These are phyloP conservation scores for Prietella phreatophila DNA, from an alignment of 2,113 vertebrate genomes.

Conservation along the genomic window DNA sequence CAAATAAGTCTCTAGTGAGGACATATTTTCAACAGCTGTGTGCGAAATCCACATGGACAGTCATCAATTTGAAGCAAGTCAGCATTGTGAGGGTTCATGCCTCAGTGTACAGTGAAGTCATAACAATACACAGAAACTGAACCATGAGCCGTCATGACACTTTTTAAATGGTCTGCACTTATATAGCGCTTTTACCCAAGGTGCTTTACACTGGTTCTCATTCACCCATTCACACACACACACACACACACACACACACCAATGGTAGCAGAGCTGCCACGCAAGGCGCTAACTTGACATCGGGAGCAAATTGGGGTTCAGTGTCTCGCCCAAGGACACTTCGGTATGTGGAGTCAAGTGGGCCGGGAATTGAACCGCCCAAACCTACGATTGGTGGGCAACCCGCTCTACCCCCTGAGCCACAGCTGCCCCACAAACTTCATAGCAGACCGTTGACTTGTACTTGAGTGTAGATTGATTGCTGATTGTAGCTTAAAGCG, in stretches of 20 bases:
- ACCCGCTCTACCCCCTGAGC: too few relatives aligned
- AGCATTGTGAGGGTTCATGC: background rate
- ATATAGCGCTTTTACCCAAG: too few relatives aligned
- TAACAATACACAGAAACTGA: background rate
- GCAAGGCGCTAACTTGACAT: too few relatives aligned
- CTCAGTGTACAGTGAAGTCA: background rate
- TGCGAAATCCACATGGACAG: background rate
- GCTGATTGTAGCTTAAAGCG: background rate
- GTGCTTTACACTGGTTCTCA: too few relatives aligned
- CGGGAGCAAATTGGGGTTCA: too few relatives aligned
- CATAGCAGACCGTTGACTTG: background rate
- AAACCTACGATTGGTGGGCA: too few relatives aligned
- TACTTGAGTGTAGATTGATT: background rate
- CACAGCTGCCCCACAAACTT: background rate
- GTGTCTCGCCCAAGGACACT: too few relatives aligned
- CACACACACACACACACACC: too few relatives aligned
- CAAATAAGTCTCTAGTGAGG: background rate
- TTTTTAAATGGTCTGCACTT: background rate
- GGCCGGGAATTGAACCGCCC: too few relatives aligned
- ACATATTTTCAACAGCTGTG: constrained; percentile 4
- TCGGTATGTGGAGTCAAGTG: too few relatives aligned
- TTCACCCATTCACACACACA: too few relatives aligned
- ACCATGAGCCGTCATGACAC: background rate
- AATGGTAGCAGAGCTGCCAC: too few relatives aligned
- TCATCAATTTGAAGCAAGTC: background rate